phyloP scores from a whole-genome alignment of 2,113 vertebrate genomes.

The Brachypteracias leptosomus region DNA sequence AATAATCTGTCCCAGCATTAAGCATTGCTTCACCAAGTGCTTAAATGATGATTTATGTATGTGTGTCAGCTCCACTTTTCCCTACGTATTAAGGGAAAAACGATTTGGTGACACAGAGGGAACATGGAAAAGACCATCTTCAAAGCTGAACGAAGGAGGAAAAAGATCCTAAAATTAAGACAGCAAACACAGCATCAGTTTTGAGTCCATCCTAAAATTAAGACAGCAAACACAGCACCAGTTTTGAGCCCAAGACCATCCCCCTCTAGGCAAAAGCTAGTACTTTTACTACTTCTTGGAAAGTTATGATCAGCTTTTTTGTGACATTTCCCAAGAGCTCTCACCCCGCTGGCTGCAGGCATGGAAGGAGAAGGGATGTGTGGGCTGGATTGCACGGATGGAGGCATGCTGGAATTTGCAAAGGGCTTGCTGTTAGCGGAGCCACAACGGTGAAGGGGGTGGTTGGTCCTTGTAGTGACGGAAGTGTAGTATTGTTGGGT shows the following conservation, averaged over 20 bases:
- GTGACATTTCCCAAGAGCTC: neutral
- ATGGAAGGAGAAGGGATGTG: rapidly evolving
- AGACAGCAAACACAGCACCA: neutral
- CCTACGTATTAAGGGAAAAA: neutral
- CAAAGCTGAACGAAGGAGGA: neutral
- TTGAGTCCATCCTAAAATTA: neutral
- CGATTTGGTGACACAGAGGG: neutral
- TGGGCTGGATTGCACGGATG: rapidly evolving
- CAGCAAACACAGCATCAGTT: neutral
- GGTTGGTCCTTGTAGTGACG: rapidly evolving
- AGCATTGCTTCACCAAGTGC: neutral
- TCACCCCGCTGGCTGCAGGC: neutral
- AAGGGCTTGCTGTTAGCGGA: too few relatives aligned
- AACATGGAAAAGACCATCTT: neutral
- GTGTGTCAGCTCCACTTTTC: neutral
- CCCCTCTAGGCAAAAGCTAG: neutral
- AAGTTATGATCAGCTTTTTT: neutral
- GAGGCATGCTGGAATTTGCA: rapidly evolving
- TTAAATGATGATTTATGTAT: neutral
- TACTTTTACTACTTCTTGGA: neutral
- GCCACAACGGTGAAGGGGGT: rapidly evolving
- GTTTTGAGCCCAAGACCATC: neutral
- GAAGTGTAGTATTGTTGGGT: rapidly evolving
- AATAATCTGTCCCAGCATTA: neutral
- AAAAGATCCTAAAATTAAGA: neutral